Base-by-base conservation (phyloP, 2,888 invertebrate genomes). In the Hydriomena furcata region DNA sequence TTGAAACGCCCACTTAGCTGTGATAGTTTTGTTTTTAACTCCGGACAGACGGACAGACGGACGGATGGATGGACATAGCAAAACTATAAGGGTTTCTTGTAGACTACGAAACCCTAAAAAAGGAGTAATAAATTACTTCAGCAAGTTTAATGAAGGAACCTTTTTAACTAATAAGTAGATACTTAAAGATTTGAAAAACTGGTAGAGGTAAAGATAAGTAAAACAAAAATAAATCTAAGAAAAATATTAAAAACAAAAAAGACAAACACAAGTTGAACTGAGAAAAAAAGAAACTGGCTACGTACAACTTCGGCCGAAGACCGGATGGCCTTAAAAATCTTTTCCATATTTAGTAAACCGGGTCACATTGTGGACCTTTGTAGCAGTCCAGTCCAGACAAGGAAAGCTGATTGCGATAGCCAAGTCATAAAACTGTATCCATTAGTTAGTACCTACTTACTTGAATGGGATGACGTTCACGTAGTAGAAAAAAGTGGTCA, bases 261-360 rank as follows among this genome's bases (percentile, higher is more conserved):
- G 2, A 11, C 5, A 11, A 8, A 1, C 21, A n/a, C 7, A 30
- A 25, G 25, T 11, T 21, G 8, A 32, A 28, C 17, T 42, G 53
- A 63, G 52, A 35, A 45, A 59, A 46, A 50, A 62, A 63, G n/a
- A 65, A 63, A 63, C 61, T 53, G 55, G 54, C 61, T 34, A 34
- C 32, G 55, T 59, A 56, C 37, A 8, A 54, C 63, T 62, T 58
- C 57, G 55, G 60, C 58, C 51, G 55, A 54, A 52, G 60, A 66
- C 71, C 65, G 66, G 74, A 69, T 70, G 71, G 68, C 78, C 79
- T 83, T 82, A 80, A 75, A 77, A 84, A 80, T 36, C 76, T 42
- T 80, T 70, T 68, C 87, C 87, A 84, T 87, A 88, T 85, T 80
- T 80, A 79, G 84, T 68, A 72, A 88, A 82, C 69, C 80, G 75